A percentile compares a stretch with the other conserved stretches of the same genome.
Evolutionary conservation across 2,888 invertebrate genomes (phyloP).

Genomic region (Odontocolon sp.): DNA sequence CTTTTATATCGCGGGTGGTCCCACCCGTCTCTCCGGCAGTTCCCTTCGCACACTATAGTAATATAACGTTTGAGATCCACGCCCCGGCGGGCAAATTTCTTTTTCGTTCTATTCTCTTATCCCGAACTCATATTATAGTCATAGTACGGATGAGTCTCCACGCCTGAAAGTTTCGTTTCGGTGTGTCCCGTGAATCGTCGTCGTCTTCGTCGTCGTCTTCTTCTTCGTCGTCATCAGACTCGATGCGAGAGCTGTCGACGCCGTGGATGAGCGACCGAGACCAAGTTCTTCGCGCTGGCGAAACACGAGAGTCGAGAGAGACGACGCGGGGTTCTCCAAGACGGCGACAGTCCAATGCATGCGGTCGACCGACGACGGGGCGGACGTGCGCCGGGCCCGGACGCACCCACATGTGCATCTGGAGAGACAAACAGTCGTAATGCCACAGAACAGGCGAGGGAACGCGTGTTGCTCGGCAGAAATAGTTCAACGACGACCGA

Average conservation of each 20-base stretch:
- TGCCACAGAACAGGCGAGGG: background rate
- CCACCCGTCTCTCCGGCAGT: conserved; percentile 54
- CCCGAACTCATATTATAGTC: conserved; percentile 40
- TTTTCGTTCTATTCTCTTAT: conserved; percentile 45
- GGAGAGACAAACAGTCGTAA: conserved; percentile 57
- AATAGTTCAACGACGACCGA: conserved; percentile 41
- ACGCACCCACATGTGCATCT: conserved; percentile 60
- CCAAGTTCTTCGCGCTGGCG: conserved; percentile 16
- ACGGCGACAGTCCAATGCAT: conserved; percentile 21
- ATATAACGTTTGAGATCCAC: conserved; percentile 45
- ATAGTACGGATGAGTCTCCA: conserved; percentile 28
- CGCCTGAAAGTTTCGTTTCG: conserved; percentile 36
- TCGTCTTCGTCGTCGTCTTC: background rate
- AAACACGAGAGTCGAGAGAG: conserved; percentile 10
- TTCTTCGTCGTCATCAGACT: background rate
- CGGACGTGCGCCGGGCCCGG: conserved; percentile 19
- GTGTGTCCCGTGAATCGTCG: background rate
- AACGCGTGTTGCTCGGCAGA: conserved; percentile 27
- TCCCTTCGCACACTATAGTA: conserved; percentile 30
- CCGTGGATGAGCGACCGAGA: conserved; percentile 32
- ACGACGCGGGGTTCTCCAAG: conserved; percentile 19
- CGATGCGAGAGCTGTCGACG: conserved; percentile 46
- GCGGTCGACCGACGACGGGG: conserved; percentile 30
- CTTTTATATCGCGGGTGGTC: conserved; percentile 61
- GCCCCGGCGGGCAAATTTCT: conserved; percentile 50